A percentile compares a stretch with the other conserved stretches of the same genome.
phyloP scores from a whole-genome alignment of 2,888 invertebrate species.

The Plagiodera versicolora region DNA sequence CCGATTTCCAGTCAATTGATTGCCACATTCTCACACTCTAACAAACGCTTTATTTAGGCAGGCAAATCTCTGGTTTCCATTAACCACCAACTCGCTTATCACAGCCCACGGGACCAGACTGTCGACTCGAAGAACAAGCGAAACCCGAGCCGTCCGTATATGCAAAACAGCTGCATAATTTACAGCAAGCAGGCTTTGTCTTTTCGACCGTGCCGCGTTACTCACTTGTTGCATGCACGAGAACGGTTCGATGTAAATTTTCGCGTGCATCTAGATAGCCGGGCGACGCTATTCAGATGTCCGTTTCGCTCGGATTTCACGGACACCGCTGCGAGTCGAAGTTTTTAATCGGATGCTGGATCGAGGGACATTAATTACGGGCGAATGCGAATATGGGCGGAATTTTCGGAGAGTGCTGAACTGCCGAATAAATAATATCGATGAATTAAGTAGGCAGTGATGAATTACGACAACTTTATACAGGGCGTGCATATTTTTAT shows the following conservation, averaged over 20 bases:
- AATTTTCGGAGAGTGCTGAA: background rate
- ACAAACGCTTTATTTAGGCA: no score
- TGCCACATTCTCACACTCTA: no score
- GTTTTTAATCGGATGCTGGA: conserved; percentile 17
- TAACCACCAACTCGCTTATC: conserved; percentile 7
- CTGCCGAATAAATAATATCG: background rate
- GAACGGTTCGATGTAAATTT: conserved; percentile 16
- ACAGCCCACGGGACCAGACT: conserved; percentile 9
- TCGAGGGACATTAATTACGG: conserved; percentile 13
- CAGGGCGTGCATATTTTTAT: no score
- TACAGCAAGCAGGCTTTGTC: conserved; percentile 29
- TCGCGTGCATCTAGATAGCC: conserved; percentile 17
- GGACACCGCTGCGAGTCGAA: conserved; percentile 6
- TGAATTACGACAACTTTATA: no score
- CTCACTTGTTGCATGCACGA: conserved; percentile 31
- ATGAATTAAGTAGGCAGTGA: no score
- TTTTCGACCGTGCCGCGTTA: conserved; percentile 29
- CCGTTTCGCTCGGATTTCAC: conserved; percentile 16
- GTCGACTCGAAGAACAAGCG: conserved; percentile 23
- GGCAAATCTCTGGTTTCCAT: conserved; percentile 5
- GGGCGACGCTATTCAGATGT: conserved; percentile 16
- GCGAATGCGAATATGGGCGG: background rate
- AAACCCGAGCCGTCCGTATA: conserved; percentile 37
- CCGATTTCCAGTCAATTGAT: no score
- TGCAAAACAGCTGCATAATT: conserved; percentile 40